Conservation (phyloP, 2,888 invertebrate species). For the Rotaria socialis region DNA sequence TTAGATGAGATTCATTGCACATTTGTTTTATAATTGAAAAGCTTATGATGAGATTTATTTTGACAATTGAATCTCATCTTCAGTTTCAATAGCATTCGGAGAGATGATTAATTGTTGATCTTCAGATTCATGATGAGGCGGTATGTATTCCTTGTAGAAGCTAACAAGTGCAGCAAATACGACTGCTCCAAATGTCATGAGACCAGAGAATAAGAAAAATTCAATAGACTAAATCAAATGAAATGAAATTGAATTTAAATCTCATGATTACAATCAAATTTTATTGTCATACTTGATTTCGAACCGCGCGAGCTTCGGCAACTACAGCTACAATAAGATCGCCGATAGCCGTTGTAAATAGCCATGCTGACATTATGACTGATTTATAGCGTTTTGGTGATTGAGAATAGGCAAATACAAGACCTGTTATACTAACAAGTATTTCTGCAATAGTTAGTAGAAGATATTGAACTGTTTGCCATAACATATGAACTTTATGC, state of each 20-base stretch:
- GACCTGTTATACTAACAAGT: constrained; percentile 88
- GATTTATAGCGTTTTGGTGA: constrained; percentile 90
- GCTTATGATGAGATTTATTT: too few relatives aligned
- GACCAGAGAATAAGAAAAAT: not conserved
- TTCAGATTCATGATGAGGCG: not conserved
- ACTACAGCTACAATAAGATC: constrained; percentile 85
- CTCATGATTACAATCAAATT: constrained; percentile 62
- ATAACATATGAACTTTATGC: constrained; percentile 74
- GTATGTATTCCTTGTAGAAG: not conserved
- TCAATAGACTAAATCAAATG: not conserved
- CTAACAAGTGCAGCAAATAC: not conserved
- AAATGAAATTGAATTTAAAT: too few relatives aligned
- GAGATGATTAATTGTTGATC: constrained; percentile 35
- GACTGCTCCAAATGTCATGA: not conserved
- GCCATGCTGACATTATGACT: constrained; percentile 82
- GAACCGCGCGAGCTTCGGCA: constrained; percentile 72
- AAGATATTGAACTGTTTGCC: constrained; percentile 84
- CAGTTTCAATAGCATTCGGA: not conserved
- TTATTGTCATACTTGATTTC: constrained; percentile 73
- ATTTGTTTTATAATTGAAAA: too few relatives aligned
- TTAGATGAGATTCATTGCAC: not conserved
- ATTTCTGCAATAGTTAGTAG: constrained; percentile 87
- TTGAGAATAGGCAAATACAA: constrained; percentile 90
- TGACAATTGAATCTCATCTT: not conserved
- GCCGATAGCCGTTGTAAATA: constrained; percentile 84